Conservation (phyloP, 2,797 vertebrate genomes). For the Semaprochilodus insignis region DNA sequence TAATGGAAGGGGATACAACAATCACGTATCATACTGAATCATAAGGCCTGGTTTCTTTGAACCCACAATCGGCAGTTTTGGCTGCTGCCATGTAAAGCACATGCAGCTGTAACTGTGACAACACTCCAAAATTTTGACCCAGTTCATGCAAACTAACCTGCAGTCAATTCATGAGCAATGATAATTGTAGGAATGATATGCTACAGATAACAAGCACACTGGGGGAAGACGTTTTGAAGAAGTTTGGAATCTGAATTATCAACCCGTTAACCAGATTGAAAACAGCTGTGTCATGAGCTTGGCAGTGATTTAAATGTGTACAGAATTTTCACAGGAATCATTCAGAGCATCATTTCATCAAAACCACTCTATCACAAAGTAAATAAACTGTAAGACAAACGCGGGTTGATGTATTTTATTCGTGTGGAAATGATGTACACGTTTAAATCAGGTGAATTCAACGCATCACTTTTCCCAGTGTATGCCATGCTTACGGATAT, state of each 20-base stretch:
- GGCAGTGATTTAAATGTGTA: background rate
- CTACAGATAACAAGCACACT: conserved; percentile 46
- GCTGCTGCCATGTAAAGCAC: background rate
- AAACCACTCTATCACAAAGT: no score
- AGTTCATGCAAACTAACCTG: conserved; percentile 18
- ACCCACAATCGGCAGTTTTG: background rate
- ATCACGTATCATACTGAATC: background rate
- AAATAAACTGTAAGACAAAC: background rate
- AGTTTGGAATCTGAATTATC: conserved; percentile 13
- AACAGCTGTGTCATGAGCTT: background rate
- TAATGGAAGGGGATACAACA: background rate
- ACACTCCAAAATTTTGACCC: conserved; percentile 19
- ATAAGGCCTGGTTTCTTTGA: conserved; percentile 20
- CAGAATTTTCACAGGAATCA: background rate
- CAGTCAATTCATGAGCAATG: conserved; percentile 2
- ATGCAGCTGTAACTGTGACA: background rate
- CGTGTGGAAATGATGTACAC: background rate
- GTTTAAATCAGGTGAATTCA: background rate
- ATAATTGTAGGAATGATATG: conserved; percentile 53
- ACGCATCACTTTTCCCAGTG: background rate
- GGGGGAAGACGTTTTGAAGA: background rate
- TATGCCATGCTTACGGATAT: background rate
- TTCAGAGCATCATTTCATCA: background rate
- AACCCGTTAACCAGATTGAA: background rate
- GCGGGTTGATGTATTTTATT: background rate